A percentile compares a stretch with the other conserved stretches of the same genome.
Evolutionary conservation across 2,113 vertebrate species (phyloP).

Genomic region (Machaerirhynchus nigripectus): DNA sequence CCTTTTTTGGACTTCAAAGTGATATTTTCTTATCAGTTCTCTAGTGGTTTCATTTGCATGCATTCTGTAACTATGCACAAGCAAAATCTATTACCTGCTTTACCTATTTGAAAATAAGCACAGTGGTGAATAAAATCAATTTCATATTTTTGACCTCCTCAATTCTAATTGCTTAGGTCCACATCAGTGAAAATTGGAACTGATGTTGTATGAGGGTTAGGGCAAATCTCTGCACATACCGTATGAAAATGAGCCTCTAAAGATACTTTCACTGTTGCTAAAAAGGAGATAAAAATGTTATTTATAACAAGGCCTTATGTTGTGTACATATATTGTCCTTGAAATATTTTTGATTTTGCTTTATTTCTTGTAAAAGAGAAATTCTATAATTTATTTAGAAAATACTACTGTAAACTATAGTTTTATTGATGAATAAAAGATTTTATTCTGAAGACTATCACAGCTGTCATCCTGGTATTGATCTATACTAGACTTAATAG

Average conservation of each 20-base stretch:
- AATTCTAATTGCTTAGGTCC: conserved; percentile 54
- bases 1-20: conserved; percentile 56
- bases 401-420: conserved; percentile 83
- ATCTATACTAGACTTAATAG: not conserved
- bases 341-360: conserved; percentile 83
- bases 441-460: conserved; percentile 80
- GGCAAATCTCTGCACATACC: conserved; percentile 56
- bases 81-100: conserved; percentile 52
- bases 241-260: conserved; percentile 69
- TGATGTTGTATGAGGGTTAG: conserved; percentile 52
- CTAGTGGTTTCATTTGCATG: conserved; percentile 68
- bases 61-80: conserved; percentile 58
- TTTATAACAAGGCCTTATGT: conserved; percentile 81
- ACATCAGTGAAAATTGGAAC: conserved; percentile 42
- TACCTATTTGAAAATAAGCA: conserved; percentile 59
- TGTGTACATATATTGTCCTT: conserved; percentile 78
- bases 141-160: conserved; percentile 18
- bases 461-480: not conserved
- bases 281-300: conserved; percentile 69
- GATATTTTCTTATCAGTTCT: conserved; percentile 62
- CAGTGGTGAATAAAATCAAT: conserved; percentile 65
- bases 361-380: conserved; percentile 83
- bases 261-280: conserved; percentile 72
- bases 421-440: conserved; percentile 86
- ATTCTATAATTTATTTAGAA: conserved; percentile 92